These are phyloP conservation scores for Crax fasciolata DNA, from an alignment of 2,797 vertebrate species.

Conservation along the genomic window DNA sequence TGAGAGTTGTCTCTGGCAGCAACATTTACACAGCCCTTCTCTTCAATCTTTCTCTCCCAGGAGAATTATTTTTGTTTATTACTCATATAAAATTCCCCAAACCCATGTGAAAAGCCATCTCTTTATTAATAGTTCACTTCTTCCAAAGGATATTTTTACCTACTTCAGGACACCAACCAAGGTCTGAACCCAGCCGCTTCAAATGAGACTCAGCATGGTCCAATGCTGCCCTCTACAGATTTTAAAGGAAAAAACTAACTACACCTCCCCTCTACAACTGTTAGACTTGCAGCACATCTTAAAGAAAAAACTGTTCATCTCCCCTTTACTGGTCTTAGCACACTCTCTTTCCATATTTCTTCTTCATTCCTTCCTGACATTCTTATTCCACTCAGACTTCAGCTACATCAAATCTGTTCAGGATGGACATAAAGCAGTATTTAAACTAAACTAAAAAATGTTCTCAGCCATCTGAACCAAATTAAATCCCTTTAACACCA, in stretches of 20 bases:
- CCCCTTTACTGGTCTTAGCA: not conserved
- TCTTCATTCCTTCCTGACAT: not conserved
- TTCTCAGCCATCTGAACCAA: not conserved
- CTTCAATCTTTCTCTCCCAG: not conserved
- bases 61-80: slow-evolving; percentile 13
- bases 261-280: accelerated
- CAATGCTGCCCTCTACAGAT: slow-evolving; percentile 70
- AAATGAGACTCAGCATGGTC: accelerated
- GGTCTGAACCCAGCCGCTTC: not conserved
- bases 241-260: not conserved
- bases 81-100: not conserved
- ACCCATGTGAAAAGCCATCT: not conserved
- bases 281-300: not conserved
- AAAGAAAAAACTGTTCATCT: not conserved
- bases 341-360: not conserved
- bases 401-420: not conserved
- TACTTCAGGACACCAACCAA: not conserved
- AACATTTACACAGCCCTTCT: not conserved
- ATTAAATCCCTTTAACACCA: slow-evolving; percentile 1
- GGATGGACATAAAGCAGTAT: not conserved
- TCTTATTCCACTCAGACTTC: not conserved
- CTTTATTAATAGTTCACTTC: slow-evolving; percentile 14
- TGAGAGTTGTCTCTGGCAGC: not conserved
- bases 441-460: not conserved
- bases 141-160: slow-evolving; percentile 31